Conservation (phyloP, 2,113 vertebrate species). For the Ceyx margarethae region DNA sequence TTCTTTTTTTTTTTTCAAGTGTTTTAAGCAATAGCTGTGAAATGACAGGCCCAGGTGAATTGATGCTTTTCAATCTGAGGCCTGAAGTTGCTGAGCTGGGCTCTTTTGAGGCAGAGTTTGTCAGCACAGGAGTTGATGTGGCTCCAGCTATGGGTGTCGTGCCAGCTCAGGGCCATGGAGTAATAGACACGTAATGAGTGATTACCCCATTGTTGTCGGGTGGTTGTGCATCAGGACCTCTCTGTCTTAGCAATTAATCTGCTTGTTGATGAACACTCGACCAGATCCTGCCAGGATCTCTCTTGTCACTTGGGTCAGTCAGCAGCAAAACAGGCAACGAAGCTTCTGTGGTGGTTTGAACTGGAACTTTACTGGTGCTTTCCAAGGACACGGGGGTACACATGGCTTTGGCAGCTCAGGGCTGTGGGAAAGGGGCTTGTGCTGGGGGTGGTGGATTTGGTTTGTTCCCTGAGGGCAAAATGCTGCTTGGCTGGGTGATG, state of each 20-base stretch:
- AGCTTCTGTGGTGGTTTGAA: background rate
- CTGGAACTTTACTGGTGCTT: background rate
- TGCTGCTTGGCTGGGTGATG: no score
- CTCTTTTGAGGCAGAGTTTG: background rate
- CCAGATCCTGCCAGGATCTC: background rate
- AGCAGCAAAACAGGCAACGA: background rate
- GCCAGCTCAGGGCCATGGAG: background rate
- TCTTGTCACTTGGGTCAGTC: background rate
- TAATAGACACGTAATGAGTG: background rate
- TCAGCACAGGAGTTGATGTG: background rate
- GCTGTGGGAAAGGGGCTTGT: no score
- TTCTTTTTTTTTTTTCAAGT: background rate
- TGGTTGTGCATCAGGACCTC: slow-evolving; percentile 11
- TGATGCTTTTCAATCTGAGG: background rate
- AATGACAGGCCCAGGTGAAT: background rate
- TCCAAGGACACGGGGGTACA: background rate
- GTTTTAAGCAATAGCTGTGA: background rate
- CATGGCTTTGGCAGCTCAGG: no score
- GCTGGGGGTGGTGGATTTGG: no score
- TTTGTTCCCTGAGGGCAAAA: no score
- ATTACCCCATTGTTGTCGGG: background rate
- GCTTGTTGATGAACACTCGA: background rate
- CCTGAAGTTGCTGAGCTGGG: background rate
- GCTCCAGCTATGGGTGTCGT: background rate
- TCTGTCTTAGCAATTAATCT: slow-evolving; percentile 24